Evolutionary conservation across 1,140 invertebrate genomes (phyloP).

Genomic region (Melanaphis sacchari): DNA sequence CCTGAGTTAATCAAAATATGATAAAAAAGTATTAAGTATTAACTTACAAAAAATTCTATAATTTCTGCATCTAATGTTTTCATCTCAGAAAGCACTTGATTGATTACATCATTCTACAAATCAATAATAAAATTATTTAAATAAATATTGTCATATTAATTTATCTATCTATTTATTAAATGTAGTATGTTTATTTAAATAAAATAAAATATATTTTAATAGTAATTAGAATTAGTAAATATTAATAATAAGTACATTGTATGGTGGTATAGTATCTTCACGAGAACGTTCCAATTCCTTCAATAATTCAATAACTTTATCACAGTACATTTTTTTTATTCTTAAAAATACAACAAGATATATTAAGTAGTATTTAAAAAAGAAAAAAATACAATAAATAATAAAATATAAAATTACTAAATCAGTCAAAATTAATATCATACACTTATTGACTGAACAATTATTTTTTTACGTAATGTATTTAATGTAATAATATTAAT

Average conservation of each 20-base stretch:
- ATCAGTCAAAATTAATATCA: too few relatives aligned
- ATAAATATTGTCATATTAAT: neutral
- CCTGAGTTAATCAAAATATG: neutral
- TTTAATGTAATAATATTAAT: neutral
- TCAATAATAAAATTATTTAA: slow-evolving; percentile 6
- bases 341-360: too few relatives aligned
- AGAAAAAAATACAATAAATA: too few relatives aligned
- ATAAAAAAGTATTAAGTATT: slow-evolving; percentile 25
- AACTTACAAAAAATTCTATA: slow-evolving; percentile 75
- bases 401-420: too few relatives aligned
- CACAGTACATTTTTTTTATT: slow-evolving; percentile 72
- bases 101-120: slow-evolving; percentile 73
- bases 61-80: slow-evolving; percentile 77
- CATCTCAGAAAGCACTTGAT: slow-evolving; percentile 80
- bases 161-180: neutral
- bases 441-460: neutral
- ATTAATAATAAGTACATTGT: slow-evolving; percentile 70
- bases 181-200: neutral
- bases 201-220: neutral
- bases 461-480: neutral
- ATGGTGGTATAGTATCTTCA: slow-evolving; percentile 71
- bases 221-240: neutral
- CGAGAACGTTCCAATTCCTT: slow-evolving; percentile 73
- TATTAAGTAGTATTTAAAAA: too few relatives aligned
- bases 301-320: slow-evolving; percentile 77